phyloP scores from a whole-genome alignment of 2,888 invertebrate species.

The Disparrhopalites patrizii region DNA sequence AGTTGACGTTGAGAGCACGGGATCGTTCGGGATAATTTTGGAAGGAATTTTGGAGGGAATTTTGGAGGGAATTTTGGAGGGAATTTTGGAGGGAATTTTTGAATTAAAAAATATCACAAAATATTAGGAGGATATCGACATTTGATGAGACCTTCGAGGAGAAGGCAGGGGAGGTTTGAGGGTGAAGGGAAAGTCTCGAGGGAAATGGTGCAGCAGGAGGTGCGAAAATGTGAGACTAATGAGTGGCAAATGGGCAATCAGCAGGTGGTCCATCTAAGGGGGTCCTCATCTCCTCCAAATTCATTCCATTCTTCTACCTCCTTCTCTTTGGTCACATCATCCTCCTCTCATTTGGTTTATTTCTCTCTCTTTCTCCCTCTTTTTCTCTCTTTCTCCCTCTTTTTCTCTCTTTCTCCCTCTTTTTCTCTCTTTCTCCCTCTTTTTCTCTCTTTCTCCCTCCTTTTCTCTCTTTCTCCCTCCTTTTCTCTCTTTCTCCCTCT shows the following conservation, averaged over 20 bases:
- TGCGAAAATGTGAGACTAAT: conserved; percentile 46
- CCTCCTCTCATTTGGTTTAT: background rate
- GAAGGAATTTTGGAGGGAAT: no score
- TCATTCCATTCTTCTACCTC: conserved; percentile 11
- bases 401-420: background rate
- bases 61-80: no score
- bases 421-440: background rate
- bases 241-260: conserved; percentile 45
- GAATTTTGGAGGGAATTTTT: no score
- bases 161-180: background rate
- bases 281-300: conserved; percentile 1
- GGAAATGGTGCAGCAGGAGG: conserved; percentile 33
- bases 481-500: no score
- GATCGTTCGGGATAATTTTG: no score
- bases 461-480: background rate
- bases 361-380: background rate
- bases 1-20: background rate
- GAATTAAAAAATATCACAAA: no score
- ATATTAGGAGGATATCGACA: no score
- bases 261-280: conserved; percentile 35
- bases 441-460: background rate
- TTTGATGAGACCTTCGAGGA: no score
- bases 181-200: background rate
- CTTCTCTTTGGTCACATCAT: no score
- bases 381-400: background rate